These are phyloP conservation scores for Mastomys coucha DNA, from an alignment of 2,113 vertebrate genomes.

Conservation along the genomic window DNA sequence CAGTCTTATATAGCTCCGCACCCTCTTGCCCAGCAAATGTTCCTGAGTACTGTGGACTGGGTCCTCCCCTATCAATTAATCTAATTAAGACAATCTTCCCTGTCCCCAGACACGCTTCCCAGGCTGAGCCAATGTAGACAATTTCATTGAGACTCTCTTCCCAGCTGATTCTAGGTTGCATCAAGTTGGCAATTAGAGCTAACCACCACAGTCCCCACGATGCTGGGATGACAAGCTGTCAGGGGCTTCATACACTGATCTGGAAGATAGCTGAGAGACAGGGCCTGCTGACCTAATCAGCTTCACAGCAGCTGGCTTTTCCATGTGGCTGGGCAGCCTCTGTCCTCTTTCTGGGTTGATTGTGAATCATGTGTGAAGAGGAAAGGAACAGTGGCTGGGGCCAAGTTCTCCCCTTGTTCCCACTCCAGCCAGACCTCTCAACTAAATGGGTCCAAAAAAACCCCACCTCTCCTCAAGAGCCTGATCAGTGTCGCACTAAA, in stretches of 20 bases:
- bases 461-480: conserved; percentile 55
- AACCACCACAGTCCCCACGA: too few species aligned
- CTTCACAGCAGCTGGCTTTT: neutral
- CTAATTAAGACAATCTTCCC: neutral
- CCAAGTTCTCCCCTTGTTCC: conserved; percentile 73
- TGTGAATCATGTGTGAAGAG: conserved; percentile 45
- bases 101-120: neutral
- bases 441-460: conserved; percentile 70
- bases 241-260: neutral
- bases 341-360: conserved; percentile 26
- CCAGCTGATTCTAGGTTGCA: neutral
- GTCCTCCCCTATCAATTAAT: neutral
- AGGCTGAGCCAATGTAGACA: neutral
- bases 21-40: neutral
- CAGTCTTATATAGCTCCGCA: neutral
- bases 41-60: neutral
- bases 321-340: conserved; percentile 8
- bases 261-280: neutral
- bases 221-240: neutral
- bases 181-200: neutral
- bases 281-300: neutral
- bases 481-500: conserved; percentile 76
- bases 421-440: conserved; percentile 71
- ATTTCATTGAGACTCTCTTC: neutral
- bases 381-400: conserved; percentile 39